These are phyloP conservation scores for Leptobrachium ailaonicum DNA, from an alignment of 2,113 vertebrate genomes.

Conservation along the genomic window DNA sequence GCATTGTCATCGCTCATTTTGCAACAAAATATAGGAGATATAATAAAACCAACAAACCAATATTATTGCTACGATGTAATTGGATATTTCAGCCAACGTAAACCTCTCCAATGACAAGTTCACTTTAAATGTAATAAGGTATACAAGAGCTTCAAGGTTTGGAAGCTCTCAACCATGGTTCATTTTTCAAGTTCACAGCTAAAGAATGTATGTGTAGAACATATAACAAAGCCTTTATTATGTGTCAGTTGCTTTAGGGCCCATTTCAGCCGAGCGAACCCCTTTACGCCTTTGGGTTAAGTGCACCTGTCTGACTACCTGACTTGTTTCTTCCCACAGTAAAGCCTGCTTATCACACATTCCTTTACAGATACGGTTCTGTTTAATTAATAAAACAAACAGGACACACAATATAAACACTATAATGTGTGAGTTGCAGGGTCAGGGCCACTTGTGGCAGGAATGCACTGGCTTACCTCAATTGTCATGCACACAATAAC, in stretches of 20 bases:
- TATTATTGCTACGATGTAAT: too few relatives aligned
- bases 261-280: background rate
- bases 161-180: background rate
- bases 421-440: slow-evolving; percentile 22
- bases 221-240: background rate
- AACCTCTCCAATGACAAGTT: too few relatives aligned
- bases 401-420: slow-evolving; percentile 1
- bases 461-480: slow-evolving; percentile 32
- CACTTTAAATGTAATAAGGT: too few relatives aligned
- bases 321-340: slow-evolving; percentile 26
- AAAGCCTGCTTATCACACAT: slow-evolving; percentile 41
- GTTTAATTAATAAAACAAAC: slow-evolving; percentile 33
- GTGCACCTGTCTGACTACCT: slow-evolving; percentile 11
- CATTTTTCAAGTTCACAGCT: background rate
- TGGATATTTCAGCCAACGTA: too few relatives aligned
- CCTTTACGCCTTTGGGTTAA: background rate
- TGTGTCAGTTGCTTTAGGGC: background rate
- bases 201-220: background rate
- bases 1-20: too few relatives aligned
- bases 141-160: background rate
- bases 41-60: too few relatives aligned
- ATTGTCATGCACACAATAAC: slow-evolving; percentile 40
- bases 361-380: slow-evolving; percentile 43
- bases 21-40: too few relatives aligned
- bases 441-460: slow-evolving; percentile 30